Percentiles rank a stretch among this genome's conserved stretches.
These are phyloP conservation scores for Rhyzopertha dominica DNA, from an alignment of 1,140 invertebrate genomes.

Conservation along the genomic window DNA sequence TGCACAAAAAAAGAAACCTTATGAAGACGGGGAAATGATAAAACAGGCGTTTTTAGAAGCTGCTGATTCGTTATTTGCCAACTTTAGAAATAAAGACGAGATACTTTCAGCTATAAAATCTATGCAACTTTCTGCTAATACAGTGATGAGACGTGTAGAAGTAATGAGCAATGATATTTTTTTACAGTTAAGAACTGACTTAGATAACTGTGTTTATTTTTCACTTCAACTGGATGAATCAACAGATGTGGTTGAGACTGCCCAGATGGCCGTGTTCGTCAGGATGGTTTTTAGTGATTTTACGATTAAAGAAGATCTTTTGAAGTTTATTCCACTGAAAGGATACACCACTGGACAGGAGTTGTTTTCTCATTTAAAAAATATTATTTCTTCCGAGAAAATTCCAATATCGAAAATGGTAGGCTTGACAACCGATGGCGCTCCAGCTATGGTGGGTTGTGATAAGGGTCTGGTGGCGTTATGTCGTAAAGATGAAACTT, in stretches of 20 bases:
- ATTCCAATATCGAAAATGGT: slow-evolving; percentile 30
- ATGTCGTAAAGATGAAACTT: slow-evolving; percentile 32
- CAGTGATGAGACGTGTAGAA: slow-evolving; percentile 18
- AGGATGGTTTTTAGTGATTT: slow-evolving; percentile 17
- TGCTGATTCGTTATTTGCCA: slow-evolving; percentile 16
- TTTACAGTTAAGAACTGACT: slow-evolving; percentile 17
- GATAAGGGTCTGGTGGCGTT: slow-evolving; percentile 33
- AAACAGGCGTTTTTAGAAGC: slow-evolving; percentile 26
- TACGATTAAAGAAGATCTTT: slow-evolving; percentile 16
- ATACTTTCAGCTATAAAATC: slow-evolving; percentile 20
- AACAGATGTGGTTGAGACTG: slow-evolving; percentile 13
- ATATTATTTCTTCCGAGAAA: slow-evolving; percentile 15
- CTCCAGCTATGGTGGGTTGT: slow-evolving; percentile 33
- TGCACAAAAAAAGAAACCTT: slow-evolving; percentile 12
- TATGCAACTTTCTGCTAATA: slow-evolving; percentile 20
- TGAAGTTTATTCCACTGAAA: slow-evolving; percentile 21
- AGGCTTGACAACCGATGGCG: slow-evolving; percentile 39
- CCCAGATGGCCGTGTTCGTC: slow-evolving; percentile 8
- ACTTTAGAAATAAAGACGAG: slow-evolving; percentile 16
- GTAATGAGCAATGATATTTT: slow-evolving; percentile 19
- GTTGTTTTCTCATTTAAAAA: slow-evolving; percentile 16
- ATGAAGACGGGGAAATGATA: slow-evolving; percentile 17
- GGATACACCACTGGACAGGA: slow-evolving; percentile 29
- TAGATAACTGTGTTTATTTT: slow-evolving; percentile 15
- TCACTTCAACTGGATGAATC: slow-evolving; percentile 18